phyloP scores from a whole-genome alignment of 2,113 vertebrate genomes.

The Asarcornis scutulata region DNA sequence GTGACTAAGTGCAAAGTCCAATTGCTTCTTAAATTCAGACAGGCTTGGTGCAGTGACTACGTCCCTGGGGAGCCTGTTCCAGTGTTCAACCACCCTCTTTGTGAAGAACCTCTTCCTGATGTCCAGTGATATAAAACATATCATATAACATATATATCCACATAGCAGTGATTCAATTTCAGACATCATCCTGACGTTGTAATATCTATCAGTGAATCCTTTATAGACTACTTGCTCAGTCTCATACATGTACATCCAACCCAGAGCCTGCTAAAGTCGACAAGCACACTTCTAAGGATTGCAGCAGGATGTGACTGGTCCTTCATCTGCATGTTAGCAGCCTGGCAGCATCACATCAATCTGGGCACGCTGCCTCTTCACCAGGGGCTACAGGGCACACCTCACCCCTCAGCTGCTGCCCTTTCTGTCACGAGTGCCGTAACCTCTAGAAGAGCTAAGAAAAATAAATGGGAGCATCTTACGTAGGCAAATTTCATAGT shows the following conservation, averaged over 20 bases:
- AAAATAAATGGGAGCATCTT: not conserved
- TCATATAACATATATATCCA: no score
- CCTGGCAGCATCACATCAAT: not conserved
- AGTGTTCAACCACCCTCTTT: no score
- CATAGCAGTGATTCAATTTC: not conserved
- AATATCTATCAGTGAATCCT: not conserved
- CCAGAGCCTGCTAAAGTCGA: not conserved
- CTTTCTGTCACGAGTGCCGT: not conserved
- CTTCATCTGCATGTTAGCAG: not conserved
- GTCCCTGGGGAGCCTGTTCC: no score
- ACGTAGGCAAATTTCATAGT: not conserved
- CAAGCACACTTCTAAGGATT: not conserved
- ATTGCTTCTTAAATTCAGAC: no score
- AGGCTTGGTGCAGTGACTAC: no score
- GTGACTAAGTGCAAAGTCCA: no score
- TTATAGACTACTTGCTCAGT: not conserved
- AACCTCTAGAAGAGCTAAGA: not conserved
- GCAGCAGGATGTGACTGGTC: not conserved
- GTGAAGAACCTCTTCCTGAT: no score
- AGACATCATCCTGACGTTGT: not conserved
- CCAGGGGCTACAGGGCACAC: not conserved
- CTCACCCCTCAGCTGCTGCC: not conserved
- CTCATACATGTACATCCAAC: rapidly evolving
- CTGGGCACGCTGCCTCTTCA: not conserved
- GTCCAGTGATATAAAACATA: no score